phyloP scores from a whole-genome alignment of 2,113 vertebrate genomes.

The Xiphias gladius region DNA sequence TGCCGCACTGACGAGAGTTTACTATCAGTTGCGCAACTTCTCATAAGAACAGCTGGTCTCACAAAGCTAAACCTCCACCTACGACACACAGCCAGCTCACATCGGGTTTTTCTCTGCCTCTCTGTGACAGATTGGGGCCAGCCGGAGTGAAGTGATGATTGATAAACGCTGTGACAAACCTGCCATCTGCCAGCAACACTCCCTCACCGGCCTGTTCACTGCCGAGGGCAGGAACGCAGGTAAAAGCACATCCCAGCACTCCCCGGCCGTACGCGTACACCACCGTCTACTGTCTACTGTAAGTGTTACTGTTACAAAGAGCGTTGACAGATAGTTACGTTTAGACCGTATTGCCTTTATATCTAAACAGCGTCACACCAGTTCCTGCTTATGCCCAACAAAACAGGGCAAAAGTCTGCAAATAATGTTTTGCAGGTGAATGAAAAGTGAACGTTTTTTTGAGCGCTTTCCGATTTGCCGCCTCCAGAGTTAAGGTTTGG shows the following conservation, averaged over 20 bases:
- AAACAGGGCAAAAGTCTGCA: neutral
- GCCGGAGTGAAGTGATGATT: constrained; percentile 38
- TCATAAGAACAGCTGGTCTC: neutral
- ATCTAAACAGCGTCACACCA: neutral
- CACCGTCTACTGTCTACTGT: neutral
- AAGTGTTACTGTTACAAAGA: neutral
- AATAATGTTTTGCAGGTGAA: no score
- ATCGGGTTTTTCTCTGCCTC: neutral
- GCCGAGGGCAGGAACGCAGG: constrained; percentile 12
- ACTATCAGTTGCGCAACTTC: constrained; percentile 15
- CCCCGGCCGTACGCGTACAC: neutral
- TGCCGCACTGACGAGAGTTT: neutral
- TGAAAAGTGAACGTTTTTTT: no score
- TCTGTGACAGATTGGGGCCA: constrained; percentile 43
- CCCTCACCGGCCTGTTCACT: constrained; percentile 16
- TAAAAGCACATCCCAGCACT: neutral
- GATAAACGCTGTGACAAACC: constrained; percentile 56
- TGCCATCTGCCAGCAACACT: constrained; percentile 44
- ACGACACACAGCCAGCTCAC: neutral
- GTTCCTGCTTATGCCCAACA: neutral
- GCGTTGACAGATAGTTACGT: neutral
- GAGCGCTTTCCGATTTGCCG: no score
- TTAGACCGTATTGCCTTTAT: neutral
- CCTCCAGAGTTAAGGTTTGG: no score
- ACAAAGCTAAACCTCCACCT: constrained; percentile 11